phyloP scores from a whole-genome alignment of 2,888 invertebrate genomes.

The Sinopyrophorus schimmeli region DNA sequence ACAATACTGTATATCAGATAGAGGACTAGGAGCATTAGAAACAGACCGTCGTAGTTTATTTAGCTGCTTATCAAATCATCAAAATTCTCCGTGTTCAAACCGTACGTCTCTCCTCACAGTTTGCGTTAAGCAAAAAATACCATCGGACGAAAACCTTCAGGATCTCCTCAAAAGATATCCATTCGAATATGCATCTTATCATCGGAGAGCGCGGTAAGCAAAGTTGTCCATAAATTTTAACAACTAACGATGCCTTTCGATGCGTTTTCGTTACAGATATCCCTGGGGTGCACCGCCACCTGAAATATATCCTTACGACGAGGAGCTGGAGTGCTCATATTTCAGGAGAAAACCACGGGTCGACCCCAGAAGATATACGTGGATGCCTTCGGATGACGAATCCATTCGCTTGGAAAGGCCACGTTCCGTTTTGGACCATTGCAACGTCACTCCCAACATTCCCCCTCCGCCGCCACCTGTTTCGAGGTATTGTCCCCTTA shows the following conservation, averaged over 20 bases:
- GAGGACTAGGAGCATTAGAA: conserved; percentile 83
- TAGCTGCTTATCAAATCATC: conserved; percentile 80
- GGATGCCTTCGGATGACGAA: conserved; percentile 78
- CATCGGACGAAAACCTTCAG: conserved; percentile 86
- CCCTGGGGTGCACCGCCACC: conserved; percentile 64
- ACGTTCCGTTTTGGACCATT: conserved; percentile 52
- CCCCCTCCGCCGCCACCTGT: conserved; percentile 63
- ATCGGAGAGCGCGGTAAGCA: conserved; percentile 68
- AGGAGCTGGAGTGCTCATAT: conserved; percentile 79
- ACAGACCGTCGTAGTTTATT: conserved; percentile 69
- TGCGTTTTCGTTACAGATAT: conserved; percentile 53
- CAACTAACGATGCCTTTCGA: conserved; percentile 11
- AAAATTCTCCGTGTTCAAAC: conserved; percentile 70
- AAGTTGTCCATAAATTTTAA: conserved; percentile 2
- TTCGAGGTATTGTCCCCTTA: conserved; percentile 58
- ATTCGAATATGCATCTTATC: conserved; percentile 80
- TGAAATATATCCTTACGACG: conserved; percentile 67
- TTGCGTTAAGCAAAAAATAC: conserved; percentile 82
- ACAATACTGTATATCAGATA: conserved; percentile 92
- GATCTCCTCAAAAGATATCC: conserved; percentile 54
- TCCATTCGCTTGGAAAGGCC: conserved; percentile 75
- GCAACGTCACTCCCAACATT: conserved; percentile 59
- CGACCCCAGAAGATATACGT: conserved; percentile 75
- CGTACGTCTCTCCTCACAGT: conserved; percentile 78
- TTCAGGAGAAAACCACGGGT: conserved; percentile 78